Evolutionary conservation across 2,113 vertebrate genomes (phyloP).

Genomic region (Gracilinanus agilis): DNA sequence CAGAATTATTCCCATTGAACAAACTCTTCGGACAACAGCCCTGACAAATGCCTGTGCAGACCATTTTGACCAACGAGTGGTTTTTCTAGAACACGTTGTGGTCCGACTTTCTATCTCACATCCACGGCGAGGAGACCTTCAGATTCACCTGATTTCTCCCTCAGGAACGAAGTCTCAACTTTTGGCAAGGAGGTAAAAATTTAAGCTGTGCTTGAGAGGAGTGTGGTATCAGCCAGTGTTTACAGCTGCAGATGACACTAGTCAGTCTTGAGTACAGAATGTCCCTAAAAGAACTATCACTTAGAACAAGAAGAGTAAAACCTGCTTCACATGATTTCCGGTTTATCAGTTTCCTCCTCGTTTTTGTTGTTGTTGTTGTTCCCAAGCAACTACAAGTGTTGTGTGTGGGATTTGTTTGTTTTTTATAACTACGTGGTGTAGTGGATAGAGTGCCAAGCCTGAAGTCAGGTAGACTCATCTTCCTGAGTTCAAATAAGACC

Average conservation of each 20-base stretch:
- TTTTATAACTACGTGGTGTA: too few relatives aligned
- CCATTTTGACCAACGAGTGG: conserved; percentile 86
- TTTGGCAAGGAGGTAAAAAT: conserved; percentile 90
- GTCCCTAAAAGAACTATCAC: neutral
- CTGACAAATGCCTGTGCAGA: conserved; percentile 87
- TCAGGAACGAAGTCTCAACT: conserved; percentile 93
- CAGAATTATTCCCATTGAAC: conserved; percentile 91
- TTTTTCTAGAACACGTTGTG: conserved; percentile 92
- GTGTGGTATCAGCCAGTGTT: neutral
- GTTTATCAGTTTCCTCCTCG: neutral
- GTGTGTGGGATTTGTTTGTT: too few relatives aligned
- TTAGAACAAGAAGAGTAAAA: neutral
- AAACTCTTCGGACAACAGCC: conserved; percentile 86
- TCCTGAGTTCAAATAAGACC: too few relatives aligned
- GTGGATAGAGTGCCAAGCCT: too few relatives aligned
- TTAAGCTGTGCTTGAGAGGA: rapidly evolving
- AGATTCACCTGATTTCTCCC: conserved; percentile 92
- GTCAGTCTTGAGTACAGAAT: neutral
- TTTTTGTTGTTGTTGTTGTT: neutral
- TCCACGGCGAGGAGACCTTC: conserved; percentile 92
- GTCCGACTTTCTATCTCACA: conserved; percentile 89
- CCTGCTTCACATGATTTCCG: neutral
- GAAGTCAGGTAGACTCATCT: too few relatives aligned
- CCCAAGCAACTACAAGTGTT: neutral
- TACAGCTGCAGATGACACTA: neutral